phyloP scores from a whole-genome alignment of 2,888 invertebrate genomes.

The Polymixis flavicincta region DNA sequence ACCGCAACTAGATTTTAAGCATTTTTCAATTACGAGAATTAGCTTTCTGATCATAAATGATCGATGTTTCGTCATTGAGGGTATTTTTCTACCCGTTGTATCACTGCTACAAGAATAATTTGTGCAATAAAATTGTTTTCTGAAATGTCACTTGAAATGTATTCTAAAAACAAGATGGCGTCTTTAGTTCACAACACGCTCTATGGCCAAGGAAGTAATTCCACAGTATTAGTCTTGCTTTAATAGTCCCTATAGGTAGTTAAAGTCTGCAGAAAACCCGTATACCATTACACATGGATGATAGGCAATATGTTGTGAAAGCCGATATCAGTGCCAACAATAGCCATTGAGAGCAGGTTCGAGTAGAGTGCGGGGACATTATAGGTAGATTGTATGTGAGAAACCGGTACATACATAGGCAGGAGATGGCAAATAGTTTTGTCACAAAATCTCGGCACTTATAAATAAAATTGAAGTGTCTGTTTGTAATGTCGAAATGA shows the following conservation, averaged over 20 bases:
- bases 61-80: too few species aligned
- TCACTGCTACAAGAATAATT: too few species aligned
- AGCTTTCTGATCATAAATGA: too few species aligned
- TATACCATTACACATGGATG: slow-evolving; percentile 9
- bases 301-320: slow-evolving; percentile 48
- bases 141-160: too few species aligned
- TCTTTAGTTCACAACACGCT: background rate
- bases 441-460: background rate
- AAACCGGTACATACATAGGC: background rate
- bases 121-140: too few species aligned
- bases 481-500: too few species aligned
- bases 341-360: slow-evolving; percentile 23
- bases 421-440: background rate
- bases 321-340: slow-evolving; percentile 42
- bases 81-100: too few species aligned
- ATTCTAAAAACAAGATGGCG: too few species aligned
- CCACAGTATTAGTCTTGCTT: slow-evolving; percentile 1
- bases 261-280: background rate
- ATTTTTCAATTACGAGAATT: too few species aligned
- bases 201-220: background rate
- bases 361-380: background rate
- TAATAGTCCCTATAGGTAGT: slow-evolving; percentile 15
- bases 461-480: too few species aligned
- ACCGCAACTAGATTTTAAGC: too few species aligned
- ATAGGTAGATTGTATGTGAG: background rate